A percentile compares a stretch with the other conserved stretches of the same genome.
phyloP scores from a whole-genome alignment of 2,113 vertebrate species.

The Odocoileus virginianus region DNA sequence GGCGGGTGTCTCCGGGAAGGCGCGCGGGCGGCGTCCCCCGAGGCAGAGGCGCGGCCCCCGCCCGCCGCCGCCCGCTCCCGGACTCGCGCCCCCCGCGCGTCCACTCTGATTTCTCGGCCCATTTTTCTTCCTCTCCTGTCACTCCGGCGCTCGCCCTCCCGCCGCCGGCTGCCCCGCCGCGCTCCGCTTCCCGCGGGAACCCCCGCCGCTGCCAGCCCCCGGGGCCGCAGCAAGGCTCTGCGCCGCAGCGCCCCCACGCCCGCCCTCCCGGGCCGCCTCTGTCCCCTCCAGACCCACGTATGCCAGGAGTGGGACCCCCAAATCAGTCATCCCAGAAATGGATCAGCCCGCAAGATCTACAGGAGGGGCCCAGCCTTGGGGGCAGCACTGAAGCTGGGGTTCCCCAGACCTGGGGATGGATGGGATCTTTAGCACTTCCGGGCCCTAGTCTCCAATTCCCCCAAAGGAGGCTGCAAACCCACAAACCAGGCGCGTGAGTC shows the following conservation, averaged over 20 bases:
- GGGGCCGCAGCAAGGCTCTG: background rate
- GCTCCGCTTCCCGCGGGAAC: conserved; percentile 68
- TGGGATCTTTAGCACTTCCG: background rate
- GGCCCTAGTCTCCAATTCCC: background rate
- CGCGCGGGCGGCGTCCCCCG: conserved; percentile 21
- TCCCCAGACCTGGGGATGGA: background rate
- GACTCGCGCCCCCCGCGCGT: conserved; percentile 61
- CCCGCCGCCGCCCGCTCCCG: conserved; percentile 37
- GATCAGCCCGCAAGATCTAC: background rate
- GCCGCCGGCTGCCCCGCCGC: conserved; percentile 64
- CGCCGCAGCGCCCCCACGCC: background rate
- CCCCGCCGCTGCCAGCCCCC: background rate
- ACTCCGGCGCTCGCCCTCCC: conserved; percentile 58
- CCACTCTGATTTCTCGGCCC: conserved; percentile 74
- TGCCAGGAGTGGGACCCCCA: background rate
- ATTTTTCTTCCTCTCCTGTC: conserved; percentile 77
- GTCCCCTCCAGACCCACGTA: background rate
- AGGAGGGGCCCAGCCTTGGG: background rate
- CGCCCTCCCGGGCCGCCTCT: background rate
- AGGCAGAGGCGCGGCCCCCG: conserved; percentile 42
- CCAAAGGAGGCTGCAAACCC: background rate
- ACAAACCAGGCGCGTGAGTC: background rate
- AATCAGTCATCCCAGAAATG: background rate
- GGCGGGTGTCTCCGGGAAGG: background rate
- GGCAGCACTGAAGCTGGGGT: background rate